A percentile compares a stretch with the other conserved stretches of the same genome.
Conservation (phyloP, 1,140 invertebrate species). For the Drosophila trapezifrons region DNA sequence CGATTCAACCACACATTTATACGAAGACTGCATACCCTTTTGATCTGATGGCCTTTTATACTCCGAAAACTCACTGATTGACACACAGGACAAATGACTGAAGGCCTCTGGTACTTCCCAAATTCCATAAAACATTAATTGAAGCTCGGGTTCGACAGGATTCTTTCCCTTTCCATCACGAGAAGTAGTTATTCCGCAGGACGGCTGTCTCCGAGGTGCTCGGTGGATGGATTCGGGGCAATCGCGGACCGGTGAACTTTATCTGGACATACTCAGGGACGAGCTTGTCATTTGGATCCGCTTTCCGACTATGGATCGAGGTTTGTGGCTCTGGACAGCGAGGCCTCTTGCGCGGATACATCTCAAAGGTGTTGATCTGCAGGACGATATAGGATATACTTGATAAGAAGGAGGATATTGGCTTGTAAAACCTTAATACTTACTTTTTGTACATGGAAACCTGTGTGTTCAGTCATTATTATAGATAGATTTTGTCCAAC, state of each 20-base stretch:
- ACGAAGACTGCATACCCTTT: no score
- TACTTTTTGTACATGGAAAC: not conserved
- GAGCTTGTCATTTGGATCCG: slow-evolving; percentile 12
- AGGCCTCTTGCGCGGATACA: slow-evolving; percentile 2
- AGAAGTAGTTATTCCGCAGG: slow-evolving; percentile 23
- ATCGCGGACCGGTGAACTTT: no score
- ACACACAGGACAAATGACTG: no score
- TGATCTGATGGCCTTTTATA: no score
- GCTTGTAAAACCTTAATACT: not conserved
- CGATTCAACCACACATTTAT: no score
- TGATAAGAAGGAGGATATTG: not conserved
- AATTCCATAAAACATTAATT: no score
- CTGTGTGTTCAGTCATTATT: not conserved
- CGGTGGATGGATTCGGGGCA: not conserved
- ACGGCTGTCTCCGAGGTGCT: not conserved
- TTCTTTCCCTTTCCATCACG: not conserved
- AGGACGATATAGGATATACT: no score
- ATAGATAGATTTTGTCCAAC: no score
- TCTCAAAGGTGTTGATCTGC: not conserved
- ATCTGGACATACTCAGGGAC: no score
- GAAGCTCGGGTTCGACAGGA: rapidly evolving
- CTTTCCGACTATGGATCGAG: slow-evolving; percentile 1
- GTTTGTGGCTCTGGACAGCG: not conserved
- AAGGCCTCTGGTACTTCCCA: not conserved
- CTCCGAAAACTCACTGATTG: no score